phyloP scores from a whole-genome alignment of 2,113 vertebrate genomes.

The Onychostoma macrolepis region DNA sequence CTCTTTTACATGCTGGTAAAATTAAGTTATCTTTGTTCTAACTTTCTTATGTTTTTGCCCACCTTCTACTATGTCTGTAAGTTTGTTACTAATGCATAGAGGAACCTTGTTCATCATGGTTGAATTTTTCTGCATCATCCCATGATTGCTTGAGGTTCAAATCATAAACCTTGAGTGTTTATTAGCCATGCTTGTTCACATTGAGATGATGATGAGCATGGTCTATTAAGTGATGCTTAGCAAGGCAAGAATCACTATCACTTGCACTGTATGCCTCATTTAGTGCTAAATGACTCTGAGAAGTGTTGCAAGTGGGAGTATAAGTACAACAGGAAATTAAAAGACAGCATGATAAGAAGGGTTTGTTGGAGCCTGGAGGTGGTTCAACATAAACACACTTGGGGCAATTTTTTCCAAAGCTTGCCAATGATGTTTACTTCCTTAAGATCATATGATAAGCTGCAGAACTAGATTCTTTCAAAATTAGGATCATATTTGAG shows the following conservation, averaged over 20 bases:
- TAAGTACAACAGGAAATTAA: constrained; percentile 23
- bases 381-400: neutral
- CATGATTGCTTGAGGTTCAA: constrained; percentile 34
- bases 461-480: neutral
- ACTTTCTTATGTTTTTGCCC: constrained; percentile 41
- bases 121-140: neutral
- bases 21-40: constrained; percentile 30
- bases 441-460: neutral
- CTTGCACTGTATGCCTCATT: constrained; percentile 14
- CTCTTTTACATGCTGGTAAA: neutral
- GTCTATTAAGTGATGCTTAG: neutral
- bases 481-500: neutral
- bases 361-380: neutral
- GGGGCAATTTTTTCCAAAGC: neutral
- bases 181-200: constrained; percentile 42
- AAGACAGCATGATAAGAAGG: neutral
- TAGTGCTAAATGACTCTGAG: neutral
- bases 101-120: neutral
- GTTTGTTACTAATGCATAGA: neutral
- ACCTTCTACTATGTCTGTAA: no score
- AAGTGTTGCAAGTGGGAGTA: constrained; percentile 3
- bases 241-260: neutral
- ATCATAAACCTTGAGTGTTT: constrained; percentile 33
- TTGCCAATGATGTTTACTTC: neutral
- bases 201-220: neutral